These are phyloP conservation scores for Euproctis similis DNA, from an alignment of 2,888 invertebrate genomes.

Conservation along the genomic window DNA sequence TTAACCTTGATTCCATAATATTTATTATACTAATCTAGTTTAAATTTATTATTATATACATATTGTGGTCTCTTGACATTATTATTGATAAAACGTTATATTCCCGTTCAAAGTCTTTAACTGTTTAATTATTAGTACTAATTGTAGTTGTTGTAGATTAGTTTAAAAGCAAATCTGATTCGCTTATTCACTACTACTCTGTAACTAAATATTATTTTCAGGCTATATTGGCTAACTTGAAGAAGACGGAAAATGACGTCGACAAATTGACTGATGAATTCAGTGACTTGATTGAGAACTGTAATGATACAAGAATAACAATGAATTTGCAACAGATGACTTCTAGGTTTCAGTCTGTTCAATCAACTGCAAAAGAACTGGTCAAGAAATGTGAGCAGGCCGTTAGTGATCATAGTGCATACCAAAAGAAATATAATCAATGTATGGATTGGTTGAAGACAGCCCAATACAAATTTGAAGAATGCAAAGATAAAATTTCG, in stretches of 20 bases:
- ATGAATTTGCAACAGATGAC: constrained; percentile 92
- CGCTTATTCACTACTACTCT: constrained; percentile 1
- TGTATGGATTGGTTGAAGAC: constrained; percentile 87
- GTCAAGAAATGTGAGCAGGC: constrained; percentile 95
- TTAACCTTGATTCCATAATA: constrained; percentile 16
- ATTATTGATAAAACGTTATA: too few species aligned
- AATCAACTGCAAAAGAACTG: constrained; percentile 91
- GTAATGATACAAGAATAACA: constrained; percentile 90
- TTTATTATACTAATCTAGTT: constrained; percentile 37
- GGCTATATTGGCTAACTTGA: constrained; percentile 84
- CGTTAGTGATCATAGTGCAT: constrained; percentile 85
- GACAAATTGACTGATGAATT: constrained; percentile 91
- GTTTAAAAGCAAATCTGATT: constrained; percentile 36
- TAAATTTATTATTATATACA: too few species aligned
- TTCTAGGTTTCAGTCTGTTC: constrained; percentile 91
- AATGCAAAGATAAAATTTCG: constrained; percentile 78
- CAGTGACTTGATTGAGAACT: constrained; percentile 88
- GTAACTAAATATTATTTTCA: constrained; percentile 46
- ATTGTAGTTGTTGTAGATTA: constrained; percentile 67
- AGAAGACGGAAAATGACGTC: constrained; percentile 89
- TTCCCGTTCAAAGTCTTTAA: too few species aligned
- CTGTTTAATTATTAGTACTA: constrained; percentile 41
- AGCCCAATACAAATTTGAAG: constrained; percentile 83
- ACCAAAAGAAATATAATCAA: constrained; percentile 88
- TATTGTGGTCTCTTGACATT: too few species aligned